phyloP scores from a whole-genome alignment of 2,888 invertebrate genomes.

The Rotaria sp. region DNA sequence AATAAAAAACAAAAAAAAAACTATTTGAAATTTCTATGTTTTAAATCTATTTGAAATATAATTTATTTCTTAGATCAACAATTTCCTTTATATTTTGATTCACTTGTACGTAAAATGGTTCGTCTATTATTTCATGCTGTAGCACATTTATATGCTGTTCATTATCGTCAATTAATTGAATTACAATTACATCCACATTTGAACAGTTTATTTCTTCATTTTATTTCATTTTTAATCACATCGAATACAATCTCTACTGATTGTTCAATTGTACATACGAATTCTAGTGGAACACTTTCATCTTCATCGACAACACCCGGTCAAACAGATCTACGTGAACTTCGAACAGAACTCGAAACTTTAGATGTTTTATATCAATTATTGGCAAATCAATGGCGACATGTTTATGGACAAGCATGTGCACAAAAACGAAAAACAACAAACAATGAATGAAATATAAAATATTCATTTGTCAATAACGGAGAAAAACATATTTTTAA shows the following conservation, averaged over 20 bases:
- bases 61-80: slow-evolving; percentile 66
- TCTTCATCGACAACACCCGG: background rate
- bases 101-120: slow-evolving; percentile 87
- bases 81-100: slow-evolving; percentile 86
- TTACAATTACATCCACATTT: slow-evolving; percentile 88
- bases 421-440: background rate
- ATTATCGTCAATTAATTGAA: slow-evolving; percentile 87
- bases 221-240: slow-evolving; percentile 65
- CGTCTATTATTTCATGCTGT: slow-evolving; percentile 92
- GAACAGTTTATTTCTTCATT: slow-evolving; percentile 91
- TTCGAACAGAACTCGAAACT: background rate
- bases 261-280: background rate
- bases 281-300: background rate
- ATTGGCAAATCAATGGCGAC: slow-evolving; percentile 22
- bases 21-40: background rate
- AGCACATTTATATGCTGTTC: slow-evolving; percentile 93
- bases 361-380: slow-evolving; percentile 23
- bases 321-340: background rate
- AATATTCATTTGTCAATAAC: background rate
- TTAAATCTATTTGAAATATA: too few species aligned
- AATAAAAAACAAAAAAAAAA: background rate
- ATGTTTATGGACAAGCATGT: background rate
- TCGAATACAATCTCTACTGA: background rate
- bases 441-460: background rate
- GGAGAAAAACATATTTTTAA: background rate